Evolutionary conservation across 2,888 invertebrate species (phyloP), one percentile per base, ranked within the genome.

Genomic region (Bruchidius siliquastri): DNA sequence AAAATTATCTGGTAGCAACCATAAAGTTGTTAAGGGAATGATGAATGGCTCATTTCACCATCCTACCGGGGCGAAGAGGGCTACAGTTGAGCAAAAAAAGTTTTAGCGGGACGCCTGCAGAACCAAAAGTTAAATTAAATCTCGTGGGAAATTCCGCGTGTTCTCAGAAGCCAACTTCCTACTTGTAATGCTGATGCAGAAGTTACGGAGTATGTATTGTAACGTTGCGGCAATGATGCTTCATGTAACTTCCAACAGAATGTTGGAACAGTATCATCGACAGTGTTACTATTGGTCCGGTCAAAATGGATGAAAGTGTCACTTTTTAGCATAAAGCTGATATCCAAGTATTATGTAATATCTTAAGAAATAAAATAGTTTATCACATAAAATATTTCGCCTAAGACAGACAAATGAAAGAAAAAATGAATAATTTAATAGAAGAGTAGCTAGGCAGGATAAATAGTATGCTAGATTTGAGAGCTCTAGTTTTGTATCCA

Each of bases 21-120:
- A 13, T 49, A 13, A 49, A 49, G 49, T 49, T 49, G 49, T 13
- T 49, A 73, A 68, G 73, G 75, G 71, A 72, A 75, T 74, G 75
- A 75, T 76, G 75, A 76, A 77, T 77, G 32, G 75, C 69, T 72
- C 32, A 66, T 74, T 75, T 73, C 13, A 49, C 6, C 49, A 49
- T 49, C 49, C 18, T 49, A 49, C 49, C 49, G 13, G 49, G 13
- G 49, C 49, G 49, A 49, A 20, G 10, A 70, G 18, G 32, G 32
- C 71, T 18, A 4, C 32, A 49, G 32, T 71, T 49, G 32, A 32
- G 32, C 71, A 49, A 22, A 21, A 26, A 71, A 71, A 66, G 71
- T 71, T 71, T 71, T 4, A 71, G 22, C 67, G 71, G 49, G 49
- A 30, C 49, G 67, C 71, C 71, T 71, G 71, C 71, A 71, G 49